Conservation (phyloP, 2,888 invertebrate genomes). For the Sthenelais limicola region DNA sequence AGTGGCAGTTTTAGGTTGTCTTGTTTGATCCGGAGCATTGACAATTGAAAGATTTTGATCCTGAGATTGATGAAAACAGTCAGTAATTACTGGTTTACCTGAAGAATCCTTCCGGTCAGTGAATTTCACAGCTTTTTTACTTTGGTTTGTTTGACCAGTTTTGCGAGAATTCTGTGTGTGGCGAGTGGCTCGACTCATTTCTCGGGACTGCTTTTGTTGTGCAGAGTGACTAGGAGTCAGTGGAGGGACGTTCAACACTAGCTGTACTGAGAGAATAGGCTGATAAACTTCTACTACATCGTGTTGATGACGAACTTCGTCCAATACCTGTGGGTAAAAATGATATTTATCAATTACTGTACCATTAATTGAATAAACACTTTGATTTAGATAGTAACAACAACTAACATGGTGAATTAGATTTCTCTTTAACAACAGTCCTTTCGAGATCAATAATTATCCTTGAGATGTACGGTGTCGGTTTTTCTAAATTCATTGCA, state of each 20-base stretch:
- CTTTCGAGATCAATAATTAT: too few relatives aligned
- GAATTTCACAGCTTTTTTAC: constrained; percentile 45
- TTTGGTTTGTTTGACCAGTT: constrained; percentile 9
- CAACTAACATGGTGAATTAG: too few relatives aligned
- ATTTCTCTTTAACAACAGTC: too few relatives aligned
- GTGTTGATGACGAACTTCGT: constrained; percentile 63
- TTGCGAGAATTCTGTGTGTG: background rate
- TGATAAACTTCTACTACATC: constrained; percentile 63
- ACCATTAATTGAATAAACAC: background rate
- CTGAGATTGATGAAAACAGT: too few relatives aligned
- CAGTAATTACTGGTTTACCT: too few relatives aligned
- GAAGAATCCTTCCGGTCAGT: constrained; percentile 28
- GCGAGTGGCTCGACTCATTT: constrained; percentile 26
- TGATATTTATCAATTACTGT: background rate
- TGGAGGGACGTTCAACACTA: constrained; percentile 61
- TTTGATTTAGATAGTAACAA: too few relatives aligned
- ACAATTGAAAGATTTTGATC: too few relatives aligned
- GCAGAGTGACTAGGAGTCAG: background rate
- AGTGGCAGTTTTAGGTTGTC: too few relatives aligned
- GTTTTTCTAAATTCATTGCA: too few relatives aligned
- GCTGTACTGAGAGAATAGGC: constrained; percentile 64
- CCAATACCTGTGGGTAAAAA: constrained; percentile 57
- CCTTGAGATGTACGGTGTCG: too few relatives aligned
- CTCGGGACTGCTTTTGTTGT: background rate
- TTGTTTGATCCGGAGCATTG: too few relatives aligned